phyloP scores from a whole-genome alignment of 1,140 invertebrate genomes.

The Drosophila lacteicornis region DNA sequence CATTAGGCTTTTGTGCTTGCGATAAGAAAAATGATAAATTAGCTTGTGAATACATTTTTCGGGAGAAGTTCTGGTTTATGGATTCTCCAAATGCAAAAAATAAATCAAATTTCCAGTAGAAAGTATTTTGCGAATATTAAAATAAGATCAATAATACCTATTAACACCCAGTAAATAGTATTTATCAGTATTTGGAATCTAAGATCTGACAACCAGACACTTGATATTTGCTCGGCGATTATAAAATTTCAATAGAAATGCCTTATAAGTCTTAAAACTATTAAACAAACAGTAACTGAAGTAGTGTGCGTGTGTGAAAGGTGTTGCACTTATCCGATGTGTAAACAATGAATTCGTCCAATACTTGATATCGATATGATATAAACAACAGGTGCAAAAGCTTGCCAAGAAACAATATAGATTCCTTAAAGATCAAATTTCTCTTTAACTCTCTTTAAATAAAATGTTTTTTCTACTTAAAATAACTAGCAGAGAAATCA shows the following conservation, averaged over 20 bases:
- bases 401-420: background rate
- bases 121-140: background rate
- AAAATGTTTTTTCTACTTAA: too few species aligned
- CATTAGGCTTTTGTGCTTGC: background rate
- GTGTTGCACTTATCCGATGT: background rate
- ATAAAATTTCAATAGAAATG: background rate
- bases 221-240: too few species aligned
- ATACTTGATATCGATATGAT: background rate
- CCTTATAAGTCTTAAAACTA: background rate
- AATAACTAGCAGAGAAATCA: too few species aligned
- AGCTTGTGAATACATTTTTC: background rate
- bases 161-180: background rate
- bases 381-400: background rate
- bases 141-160: too few species aligned
- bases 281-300: background rate
- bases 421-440: background rate
- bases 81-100: background rate
- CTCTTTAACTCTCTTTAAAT: background rate
- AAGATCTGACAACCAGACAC: too few species aligned
- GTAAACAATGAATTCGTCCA: background rate
- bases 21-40: slow-evolving; percentile 30
- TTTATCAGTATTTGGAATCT: too few species aligned
- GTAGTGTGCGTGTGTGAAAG: too few species aligned
- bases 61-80: background rate
- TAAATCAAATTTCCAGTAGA: too few species aligned